Percentiles rank a stretch among this genome's conserved stretches.
Conservation (phyloP, 92 coral and sea anemone species). For the Heteractis magnifica region DNA sequence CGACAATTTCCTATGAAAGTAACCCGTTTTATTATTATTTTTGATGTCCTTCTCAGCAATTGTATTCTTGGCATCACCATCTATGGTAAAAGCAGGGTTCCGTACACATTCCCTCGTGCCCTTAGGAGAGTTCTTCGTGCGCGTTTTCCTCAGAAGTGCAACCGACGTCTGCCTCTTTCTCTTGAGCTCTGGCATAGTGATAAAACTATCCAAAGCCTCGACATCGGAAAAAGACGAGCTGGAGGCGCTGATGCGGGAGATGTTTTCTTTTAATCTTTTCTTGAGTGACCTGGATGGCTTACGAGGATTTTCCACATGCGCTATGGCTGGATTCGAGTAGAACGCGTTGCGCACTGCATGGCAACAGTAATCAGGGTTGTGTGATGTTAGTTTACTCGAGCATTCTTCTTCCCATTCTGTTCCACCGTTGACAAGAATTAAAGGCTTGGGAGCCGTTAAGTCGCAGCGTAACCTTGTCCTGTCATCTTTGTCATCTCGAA, state of each 20-base stretch:
- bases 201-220: neutral
- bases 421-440: neutral
- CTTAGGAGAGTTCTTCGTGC: slow-evolving; percentile 21
- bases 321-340: neutral
- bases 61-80: neutral
- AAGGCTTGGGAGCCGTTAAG: neutral
- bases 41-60: neutral
- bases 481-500: neutral
- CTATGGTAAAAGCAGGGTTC: slow-evolving; percentile 27
- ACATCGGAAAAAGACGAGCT: slow-evolving; percentile 11
- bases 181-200: slow-evolving; percentile 81
- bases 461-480: neutral
- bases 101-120: neutral
- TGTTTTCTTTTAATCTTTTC: neutral
- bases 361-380: slow-evolving; percentile 60
- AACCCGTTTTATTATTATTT: neutral
- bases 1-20: neutral
- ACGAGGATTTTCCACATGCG: neutral
- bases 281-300: neutral
- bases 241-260: neutral
- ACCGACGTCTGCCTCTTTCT: slow-evolving; percentile 61
- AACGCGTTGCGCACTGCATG: slow-evolving; percentile 74
- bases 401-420: neutral
- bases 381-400: slow-evolving; percentile 1
- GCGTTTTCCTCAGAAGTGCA: slow-evolving; percentile 42